phyloP scores from a whole-genome alignment of 2,888 invertebrate genomes.

The Corythucha ciliata region DNA sequence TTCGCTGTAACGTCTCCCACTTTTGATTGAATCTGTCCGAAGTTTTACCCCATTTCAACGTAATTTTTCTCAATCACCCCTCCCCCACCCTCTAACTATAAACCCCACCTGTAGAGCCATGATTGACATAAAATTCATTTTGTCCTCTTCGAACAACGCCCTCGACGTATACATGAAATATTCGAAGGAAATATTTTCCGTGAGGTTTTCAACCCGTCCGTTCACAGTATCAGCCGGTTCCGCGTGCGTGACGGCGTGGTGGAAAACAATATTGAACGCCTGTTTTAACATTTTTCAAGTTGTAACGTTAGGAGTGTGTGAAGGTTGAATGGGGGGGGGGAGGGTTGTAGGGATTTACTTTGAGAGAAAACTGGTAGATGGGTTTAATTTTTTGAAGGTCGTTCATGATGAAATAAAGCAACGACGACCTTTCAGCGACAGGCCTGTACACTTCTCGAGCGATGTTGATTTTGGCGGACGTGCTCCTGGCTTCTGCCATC shows the following conservation, averaged over 20 bases:
- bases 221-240: conserved; percentile 59
- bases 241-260: conserved; percentile 66
- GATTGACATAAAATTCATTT: conserved; percentile 80
- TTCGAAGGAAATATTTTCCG: conserved; percentile 78
- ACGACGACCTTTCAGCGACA: conserved; percentile 75
- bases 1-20: conserved; percentile 58
- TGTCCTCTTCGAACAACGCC: conserved; percentile 85
- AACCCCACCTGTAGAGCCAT: conserved; percentile 63
- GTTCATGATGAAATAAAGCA: conserved; percentile 87
- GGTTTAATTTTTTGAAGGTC: conserved; percentile 87
- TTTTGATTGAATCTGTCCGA: conserved; percentile 50
- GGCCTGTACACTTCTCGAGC: conserved; percentile 81
- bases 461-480: conserved; percentile 78
- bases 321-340: too few species aligned
- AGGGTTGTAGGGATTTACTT: conserved; percentile 42
- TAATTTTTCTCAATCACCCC: too few species aligned
- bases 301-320: too few species aligned
- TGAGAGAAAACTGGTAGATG: conserved; percentile 91
- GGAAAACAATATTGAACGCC: conserved; percentile 86
- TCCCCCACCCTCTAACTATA: too few species aligned
- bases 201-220: conserved; percentile 61
- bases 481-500: conserved; percentile 66
- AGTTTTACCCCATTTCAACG: neutral
- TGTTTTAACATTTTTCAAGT: conserved; percentile 36
- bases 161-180: conserved; percentile 82